phyloP scores from a whole-genome alignment of 2,797 vertebrate genomes.

The Brachyrhaphis roseni region DNA sequence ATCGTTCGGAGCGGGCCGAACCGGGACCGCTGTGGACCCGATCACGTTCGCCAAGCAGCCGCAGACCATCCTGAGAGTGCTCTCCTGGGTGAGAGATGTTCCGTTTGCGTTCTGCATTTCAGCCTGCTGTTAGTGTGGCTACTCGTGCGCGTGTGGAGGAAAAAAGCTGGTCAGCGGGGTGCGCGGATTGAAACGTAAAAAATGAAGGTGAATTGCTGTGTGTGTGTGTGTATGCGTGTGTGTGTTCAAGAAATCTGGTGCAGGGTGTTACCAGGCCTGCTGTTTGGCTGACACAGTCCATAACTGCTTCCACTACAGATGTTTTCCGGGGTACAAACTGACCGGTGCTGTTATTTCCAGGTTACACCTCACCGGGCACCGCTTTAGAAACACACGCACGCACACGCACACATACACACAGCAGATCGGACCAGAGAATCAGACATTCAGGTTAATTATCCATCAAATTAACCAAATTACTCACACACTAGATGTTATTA shows the following conservation, averaged over 20 bases:
- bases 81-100: slow-evolving; percentile 89
- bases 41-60: slow-evolving; percentile 89
- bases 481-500: neutral
- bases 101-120: neutral
- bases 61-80: slow-evolving; percentile 90
- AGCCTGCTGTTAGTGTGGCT: slow-evolving; percentile 10
- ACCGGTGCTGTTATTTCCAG: neutral
- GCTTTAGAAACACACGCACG: neutral
- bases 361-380: neutral
- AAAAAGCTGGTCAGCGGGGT: slow-evolving; percentile 35
- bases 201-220: neutral
- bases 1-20: slow-evolving; percentile 93
- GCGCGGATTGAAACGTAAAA: slow-evolving; percentile 6
- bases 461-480: slow-evolving; percentile 4
- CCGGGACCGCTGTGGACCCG: slow-evolving; percentile 88
- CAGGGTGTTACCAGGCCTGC: slow-evolving; percentile 65
- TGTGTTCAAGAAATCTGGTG: neutral
- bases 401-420: too few species aligned
- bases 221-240: neutral
- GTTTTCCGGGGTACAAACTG: neutral
- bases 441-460: neutral
- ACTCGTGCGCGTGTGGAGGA: neutral
- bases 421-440: slow-evolving; percentile 17
- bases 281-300: slow-evolving; percentile 39
- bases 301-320: slow-evolving; percentile 37